A percentile compares a stretch with the other conserved stretches of the same genome.
Conservation (phyloP, 2,888 invertebrate genomes). For the Caenorhabditis auriculariae region DNA sequence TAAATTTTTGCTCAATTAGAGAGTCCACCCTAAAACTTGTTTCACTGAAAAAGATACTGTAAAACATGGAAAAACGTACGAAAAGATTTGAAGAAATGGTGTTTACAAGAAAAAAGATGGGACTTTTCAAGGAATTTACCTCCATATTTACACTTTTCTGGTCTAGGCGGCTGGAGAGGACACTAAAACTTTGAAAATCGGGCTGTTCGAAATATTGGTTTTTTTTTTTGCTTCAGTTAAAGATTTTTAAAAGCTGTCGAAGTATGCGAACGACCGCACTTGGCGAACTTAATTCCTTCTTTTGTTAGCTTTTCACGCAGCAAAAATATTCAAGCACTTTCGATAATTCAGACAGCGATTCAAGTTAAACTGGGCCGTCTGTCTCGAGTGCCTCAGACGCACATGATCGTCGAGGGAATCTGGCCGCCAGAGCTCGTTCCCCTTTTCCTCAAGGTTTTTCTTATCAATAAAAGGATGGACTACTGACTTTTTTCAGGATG, state of each 20-base stretch:
- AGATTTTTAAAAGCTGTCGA: background rate
- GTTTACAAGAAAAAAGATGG: too few species aligned
- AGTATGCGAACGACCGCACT: too few species aligned
- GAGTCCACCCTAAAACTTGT: too few species aligned
- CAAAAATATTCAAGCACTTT: background rate
- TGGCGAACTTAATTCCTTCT: background rate
- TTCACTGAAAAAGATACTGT: too few species aligned
- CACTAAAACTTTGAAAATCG: too few species aligned
- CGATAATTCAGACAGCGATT: constrained; percentile 47
- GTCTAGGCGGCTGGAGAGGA: too few species aligned
- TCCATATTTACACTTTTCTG: too few species aligned
- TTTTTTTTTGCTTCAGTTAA: background rate
- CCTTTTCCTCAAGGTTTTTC: constrained; percentile 52
- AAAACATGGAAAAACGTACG: too few species aligned
- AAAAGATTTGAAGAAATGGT: too few species aligned
- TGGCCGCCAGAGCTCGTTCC: constrained; percentile 60
- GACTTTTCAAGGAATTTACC: too few species aligned
- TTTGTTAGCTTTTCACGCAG: background rate
- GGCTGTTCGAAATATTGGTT: too few species aligned
- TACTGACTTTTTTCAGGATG: constrained; percentile 32
- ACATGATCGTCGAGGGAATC: constrained; percentile 57
- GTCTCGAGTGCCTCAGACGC: constrained; percentile 53
- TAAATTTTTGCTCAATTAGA: too few species aligned
- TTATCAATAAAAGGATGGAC: background rate
- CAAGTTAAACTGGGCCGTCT: constrained; percentile 59